Evolutionary conservation across 2,113 vertebrate genomes (phyloP).

Genomic region (Epinephelus cyanopodus): DNA sequence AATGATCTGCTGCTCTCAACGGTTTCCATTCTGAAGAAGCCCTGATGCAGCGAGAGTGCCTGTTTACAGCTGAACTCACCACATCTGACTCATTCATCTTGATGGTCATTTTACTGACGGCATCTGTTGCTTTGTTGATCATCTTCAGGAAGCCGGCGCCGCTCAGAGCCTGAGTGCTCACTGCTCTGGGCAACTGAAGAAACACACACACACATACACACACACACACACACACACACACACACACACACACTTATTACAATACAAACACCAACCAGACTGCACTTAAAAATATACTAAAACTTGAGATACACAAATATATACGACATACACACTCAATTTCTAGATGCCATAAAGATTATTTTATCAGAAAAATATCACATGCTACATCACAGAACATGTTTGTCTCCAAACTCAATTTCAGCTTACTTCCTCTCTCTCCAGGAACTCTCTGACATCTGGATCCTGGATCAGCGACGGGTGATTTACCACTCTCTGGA

Average conservation of each 20-base stretch:
- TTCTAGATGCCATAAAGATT: not conserved
- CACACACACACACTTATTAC: not conserved
- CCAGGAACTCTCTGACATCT: slow-evolving; percentile 95
- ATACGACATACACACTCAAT: too few relatives aligned
- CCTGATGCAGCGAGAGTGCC: not conserved
- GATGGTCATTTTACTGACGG: slow-evolving; percentile 99
- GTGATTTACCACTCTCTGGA: slow-evolving; percentile 93
- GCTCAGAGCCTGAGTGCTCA: slow-evolving; percentile 94
- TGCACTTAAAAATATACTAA: not conserved
- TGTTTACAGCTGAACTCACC: slow-evolving; percentile 83
- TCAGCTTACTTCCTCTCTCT: slow-evolving; percentile 92
- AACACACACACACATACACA: slow-evolving; percentile 35
- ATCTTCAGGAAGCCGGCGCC: slow-evolving; percentile 98
- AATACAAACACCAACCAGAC: not conserved
- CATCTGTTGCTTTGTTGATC: slow-evolving; percentile 96
- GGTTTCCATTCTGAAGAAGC: not conserved
- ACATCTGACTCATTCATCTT: slow-evolving; percentile 98
- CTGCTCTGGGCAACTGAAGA: slow-evolving; percentile 92
- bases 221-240: slow-evolving; percentile 8
- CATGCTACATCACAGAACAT: not conserved
- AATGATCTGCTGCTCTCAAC: not conserved
- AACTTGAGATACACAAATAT: not conserved
- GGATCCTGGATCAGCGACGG: slow-evolving; percentile 96
- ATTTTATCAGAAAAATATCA: not conserved
- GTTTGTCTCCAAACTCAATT: not conserved